phyloP scores from a whole-genome alignment of 1,140 invertebrate species.

The Amphibalanus amphitrite region DNA sequence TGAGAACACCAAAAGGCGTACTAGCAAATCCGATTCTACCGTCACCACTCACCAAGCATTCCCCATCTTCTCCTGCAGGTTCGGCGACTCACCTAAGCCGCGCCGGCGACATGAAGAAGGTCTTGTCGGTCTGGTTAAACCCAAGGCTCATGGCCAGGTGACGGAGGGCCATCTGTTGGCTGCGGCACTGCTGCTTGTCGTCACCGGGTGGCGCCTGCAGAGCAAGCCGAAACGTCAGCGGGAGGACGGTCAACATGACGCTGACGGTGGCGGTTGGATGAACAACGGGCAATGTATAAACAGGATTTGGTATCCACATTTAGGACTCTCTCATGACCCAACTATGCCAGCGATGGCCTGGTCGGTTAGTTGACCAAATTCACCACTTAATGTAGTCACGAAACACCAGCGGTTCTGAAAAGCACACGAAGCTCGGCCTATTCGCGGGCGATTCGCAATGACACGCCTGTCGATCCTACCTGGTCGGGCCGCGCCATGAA shows the following conservation, averaged over 20 bases:
- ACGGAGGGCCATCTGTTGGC: neutral
- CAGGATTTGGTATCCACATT: neutral
- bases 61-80: no score
- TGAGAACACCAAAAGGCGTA: conserved; percentile 5
- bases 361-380: no score
- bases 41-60: no score
- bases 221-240: no score
- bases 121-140: neutral
- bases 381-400: no score
- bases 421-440: no score
- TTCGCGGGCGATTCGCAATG: no score
- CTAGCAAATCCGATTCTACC: no score
- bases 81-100: neutral
- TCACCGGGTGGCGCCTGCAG: neutral
- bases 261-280: neutral
- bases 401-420: no score
- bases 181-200: neutral
- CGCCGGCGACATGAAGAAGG: neutral
- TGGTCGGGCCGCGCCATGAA: conserved; percentile 57
- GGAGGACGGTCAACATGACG: no score
- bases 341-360: neutral
- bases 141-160: neutral
- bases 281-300: neutral
- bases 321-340: neutral
- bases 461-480: conserved; percentile 25